Base-by-base conservation (phyloP, 2,888 invertebrate species). In the Oconnorella tubifera region DNA sequence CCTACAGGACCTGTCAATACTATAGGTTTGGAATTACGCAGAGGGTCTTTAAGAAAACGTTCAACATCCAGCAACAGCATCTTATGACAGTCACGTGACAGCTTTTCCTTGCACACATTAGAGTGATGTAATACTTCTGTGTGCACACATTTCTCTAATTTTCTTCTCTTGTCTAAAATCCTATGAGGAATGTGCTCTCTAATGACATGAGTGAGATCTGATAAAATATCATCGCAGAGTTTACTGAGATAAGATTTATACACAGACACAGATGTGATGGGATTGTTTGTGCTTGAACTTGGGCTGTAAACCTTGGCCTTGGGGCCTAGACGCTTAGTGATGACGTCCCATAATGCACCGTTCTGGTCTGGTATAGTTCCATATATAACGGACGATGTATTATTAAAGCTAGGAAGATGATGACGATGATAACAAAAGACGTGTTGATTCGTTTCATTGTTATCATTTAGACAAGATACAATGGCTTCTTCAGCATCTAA, bases 1-100 rank as follows among this genome's bases (percentile, higher is more conserved):
- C 67, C 64, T 1, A 49, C 19, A 4, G 31, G 55, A 6, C 70
- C 70, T n/a, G 65, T 49, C 25, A 70, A 56, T 1, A 70, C 48
- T 48, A 66, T 64, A 6, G 70, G 70, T 50, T 61, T 65, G n/a
- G 29, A 50, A 50, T 59, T 68, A 14, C 59, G 33, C 19, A 48
- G 51, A 1, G 68, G 66, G 31, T 67, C 67, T 27, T 33, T n/a
- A 55, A 70, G 60, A 49, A 62, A 70, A 31, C 55, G 40, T 33
- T 70, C 56, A 1, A 69, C 40, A 14, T 28, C 33, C 6, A 29
- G 25, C 14, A 69, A 29, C 3, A 59, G 23, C 19, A 14, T 40
- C 40, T 40, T 10, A 40, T 40, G 10, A 40, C 40, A 40, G 19
- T 19, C 10, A 10, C 19, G 10, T 40, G 19, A 40, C 40, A 40